These are phyloP conservation scores for Hydropotes inermis DNA, from an alignment of 2,113 vertebrate species.

Conservation along the genomic window DNA sequence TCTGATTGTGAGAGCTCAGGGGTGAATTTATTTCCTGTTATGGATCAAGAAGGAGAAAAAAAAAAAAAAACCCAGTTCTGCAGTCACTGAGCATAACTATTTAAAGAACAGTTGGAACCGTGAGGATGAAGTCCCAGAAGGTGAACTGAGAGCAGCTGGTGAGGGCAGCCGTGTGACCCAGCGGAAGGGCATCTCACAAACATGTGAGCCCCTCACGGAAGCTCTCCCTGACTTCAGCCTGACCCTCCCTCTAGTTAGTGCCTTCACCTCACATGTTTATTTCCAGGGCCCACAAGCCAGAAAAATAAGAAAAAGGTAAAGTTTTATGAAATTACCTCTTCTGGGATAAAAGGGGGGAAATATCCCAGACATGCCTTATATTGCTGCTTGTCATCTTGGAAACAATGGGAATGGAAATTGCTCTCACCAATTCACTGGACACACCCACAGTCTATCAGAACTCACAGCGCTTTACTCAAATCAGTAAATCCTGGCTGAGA, in stretches of 20 bases:
- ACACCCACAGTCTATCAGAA: not conserved
- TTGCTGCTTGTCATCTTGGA: not conserved
- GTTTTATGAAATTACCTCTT: not conserved
- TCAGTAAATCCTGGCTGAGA: not conserved
- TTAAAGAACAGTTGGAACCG: slow-evolving; percentile 30
- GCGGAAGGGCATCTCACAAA: not conserved
- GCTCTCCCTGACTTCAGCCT: not conserved
- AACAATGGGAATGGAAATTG: not conserved
- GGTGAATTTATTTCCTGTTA: not conserved
- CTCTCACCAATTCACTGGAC: not conserved
- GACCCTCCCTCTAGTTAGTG: not conserved
- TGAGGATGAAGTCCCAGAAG: slow-evolving; percentile 46
- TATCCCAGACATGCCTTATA: not conserved
- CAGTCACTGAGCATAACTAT: not conserved
- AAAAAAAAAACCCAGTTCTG: not conserved
- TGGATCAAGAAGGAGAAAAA: not conserved
- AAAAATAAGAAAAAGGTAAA: not conserved
- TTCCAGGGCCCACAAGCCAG: not conserved
- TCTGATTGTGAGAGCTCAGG: not conserved
- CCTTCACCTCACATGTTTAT: not conserved
- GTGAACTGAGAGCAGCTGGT: not conserved
- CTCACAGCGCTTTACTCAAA: not conserved
- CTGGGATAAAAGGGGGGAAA: not conserved
- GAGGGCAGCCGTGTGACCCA: not conserved
- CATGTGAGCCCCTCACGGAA: not conserved